Evolutionary conservation across 2,797 vertebrate species (phyloP).

Genomic region (Etheostoma perlongum): DNA sequence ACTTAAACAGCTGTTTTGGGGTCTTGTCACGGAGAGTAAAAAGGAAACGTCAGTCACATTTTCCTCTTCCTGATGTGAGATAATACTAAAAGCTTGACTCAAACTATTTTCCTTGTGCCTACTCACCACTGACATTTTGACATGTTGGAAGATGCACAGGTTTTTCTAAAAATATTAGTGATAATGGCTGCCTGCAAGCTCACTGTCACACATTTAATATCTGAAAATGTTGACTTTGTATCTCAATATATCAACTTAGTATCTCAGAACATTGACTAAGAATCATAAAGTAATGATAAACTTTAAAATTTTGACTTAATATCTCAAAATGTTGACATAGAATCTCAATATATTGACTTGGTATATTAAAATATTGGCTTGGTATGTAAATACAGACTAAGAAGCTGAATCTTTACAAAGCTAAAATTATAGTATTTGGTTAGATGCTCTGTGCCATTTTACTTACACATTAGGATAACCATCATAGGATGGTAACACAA

Average conservation of each 20-base stretch:
- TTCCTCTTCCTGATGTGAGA: slow-evolving; percentile 36
- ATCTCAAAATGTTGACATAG: no score
- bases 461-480: neutral
- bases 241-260: no score
- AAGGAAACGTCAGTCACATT: slow-evolving; percentile 27
- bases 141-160: neutral
- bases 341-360: no score
- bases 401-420: no score
- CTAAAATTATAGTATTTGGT: neutral
- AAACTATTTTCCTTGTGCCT: slow-evolving; percentile 32
- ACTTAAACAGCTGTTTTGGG: neutral
- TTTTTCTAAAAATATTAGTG: neutral
- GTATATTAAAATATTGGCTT: no score
- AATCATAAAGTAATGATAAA: no score
- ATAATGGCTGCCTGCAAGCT: neutral
- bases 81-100: slow-evolving; percentile 15
- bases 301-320: no score
- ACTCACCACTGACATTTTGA: slow-evolving; percentile 3
- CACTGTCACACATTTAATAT: neutral
- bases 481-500: neutral
- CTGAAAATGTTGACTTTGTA: no score
- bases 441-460: neutral
- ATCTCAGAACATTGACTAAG: no score
- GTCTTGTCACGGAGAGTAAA: neutral
- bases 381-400: no score